Percentiles rank a stretch among this genome's conserved stretches.
Evolutionary conservation across 1,140 invertebrate species (phyloP).

Genomic region (Lordiphosa mommai): DNA sequence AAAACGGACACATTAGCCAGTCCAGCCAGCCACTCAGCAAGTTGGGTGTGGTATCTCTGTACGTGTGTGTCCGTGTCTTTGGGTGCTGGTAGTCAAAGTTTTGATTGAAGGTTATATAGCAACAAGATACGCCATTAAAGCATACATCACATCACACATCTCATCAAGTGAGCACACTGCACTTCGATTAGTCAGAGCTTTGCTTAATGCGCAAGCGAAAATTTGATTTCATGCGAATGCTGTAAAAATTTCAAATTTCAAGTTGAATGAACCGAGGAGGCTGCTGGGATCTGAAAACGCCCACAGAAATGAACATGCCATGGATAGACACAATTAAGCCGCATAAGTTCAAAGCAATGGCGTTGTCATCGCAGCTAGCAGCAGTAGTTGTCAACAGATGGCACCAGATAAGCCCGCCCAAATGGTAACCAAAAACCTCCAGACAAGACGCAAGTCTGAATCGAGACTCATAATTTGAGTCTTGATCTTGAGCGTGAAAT

Average conservation of each 20-base stretch:
- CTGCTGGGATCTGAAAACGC: too few relatives aligned
- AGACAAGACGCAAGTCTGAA: constrained; percentile 6
- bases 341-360: constrained; percentile 61
- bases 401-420: constrained; percentile 51
- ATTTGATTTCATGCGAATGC: background rate
- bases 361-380: constrained; percentile 11
- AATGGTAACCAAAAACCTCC: constrained; percentile 28
- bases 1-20: constrained; percentile 49
- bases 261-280: constrained; percentile 48
- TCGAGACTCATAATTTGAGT: constrained; percentile 49
- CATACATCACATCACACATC: background rate
- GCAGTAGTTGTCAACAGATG: constrained; percentile 65
- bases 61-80: constrained; percentile 12
- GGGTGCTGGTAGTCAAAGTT: constrained; percentile 2
- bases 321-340: constrained; percentile 27
- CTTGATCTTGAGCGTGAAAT: constrained; percentile 44
- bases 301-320: constrained; percentile 33
- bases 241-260: background rate
- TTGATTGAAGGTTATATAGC: constrained; percentile 4
- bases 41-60: too few relatives aligned
- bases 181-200: constrained; percentile 1
- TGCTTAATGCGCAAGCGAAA: background rate
- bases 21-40: constrained; percentile 18
- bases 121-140: constrained; percentile 1
- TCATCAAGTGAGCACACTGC: background rate